Percentiles rank a stretch among this genome's conserved stretches.
phyloP scores from a whole-genome alignment of 1,140 invertebrate genomes.

The Brachionus asplanchnoidis region DNA sequence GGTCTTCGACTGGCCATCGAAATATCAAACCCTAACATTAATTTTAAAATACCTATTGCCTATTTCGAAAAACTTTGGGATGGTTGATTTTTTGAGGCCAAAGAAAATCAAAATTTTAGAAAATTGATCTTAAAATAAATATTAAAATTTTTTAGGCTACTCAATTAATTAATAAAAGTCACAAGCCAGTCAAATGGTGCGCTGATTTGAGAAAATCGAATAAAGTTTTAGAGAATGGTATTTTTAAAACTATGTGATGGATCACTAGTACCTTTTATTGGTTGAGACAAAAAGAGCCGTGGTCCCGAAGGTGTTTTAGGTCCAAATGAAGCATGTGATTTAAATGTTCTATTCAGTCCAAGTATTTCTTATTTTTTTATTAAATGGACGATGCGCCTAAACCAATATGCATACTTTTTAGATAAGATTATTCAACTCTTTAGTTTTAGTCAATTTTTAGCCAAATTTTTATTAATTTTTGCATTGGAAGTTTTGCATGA shows the following conservation, averaged over 20 bases:
- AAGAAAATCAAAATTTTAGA: neutral
- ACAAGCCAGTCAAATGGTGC: constrained; percentile 49
- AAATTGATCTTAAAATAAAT: neutral
- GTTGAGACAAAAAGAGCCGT: constrained; percentile 35
- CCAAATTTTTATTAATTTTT: too few relatives aligned
- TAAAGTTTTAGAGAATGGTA: constrained; percentile 48
- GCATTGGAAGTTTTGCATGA: too few relatives aligned
- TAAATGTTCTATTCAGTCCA: constrained; percentile 54
- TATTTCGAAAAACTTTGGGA: constrained; percentile 24
- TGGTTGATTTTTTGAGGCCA: constrained; percentile 31
- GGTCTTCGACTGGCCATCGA: constrained; percentile 17
- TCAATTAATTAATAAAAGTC: constrained; percentile 50
- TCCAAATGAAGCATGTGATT: constrained; percentile 48
- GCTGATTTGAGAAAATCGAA: constrained; percentile 49
- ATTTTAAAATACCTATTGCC: constrained; percentile 25
- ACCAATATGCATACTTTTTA: too few relatives aligned
- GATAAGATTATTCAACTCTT: too few relatives aligned
- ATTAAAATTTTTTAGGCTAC: neutral
- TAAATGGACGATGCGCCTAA: too few relatives aligned
- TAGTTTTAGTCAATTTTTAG: too few relatives aligned
- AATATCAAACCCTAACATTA: constrained; percentile 20
- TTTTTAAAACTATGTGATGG: constrained; percentile 50
- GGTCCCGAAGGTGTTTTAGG: constrained; percentile 51
- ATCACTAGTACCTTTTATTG: constrained; percentile 47
- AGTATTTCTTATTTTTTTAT: constrained; percentile 45